Evolutionary conservation across 2,113 vertebrate species (phyloP), one percentile per base, ranked within the genome.

Genomic region (Coreoperca whiteheadi): DNA sequence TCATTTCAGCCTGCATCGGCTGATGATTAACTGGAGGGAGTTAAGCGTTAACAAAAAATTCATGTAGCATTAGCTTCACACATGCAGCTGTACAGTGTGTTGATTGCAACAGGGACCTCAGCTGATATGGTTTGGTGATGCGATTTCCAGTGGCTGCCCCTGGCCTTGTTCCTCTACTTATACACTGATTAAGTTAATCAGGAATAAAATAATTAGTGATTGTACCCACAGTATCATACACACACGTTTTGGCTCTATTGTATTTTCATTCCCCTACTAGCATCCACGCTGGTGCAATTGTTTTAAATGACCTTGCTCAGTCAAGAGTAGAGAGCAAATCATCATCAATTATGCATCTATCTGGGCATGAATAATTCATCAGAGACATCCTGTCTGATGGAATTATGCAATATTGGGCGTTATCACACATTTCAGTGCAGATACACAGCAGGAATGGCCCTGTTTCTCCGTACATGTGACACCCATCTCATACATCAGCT

Each of bases 301-400:
- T 81, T 81, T 83, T 67, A 72, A 86, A 75, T 60, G 46, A 83
- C 65, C 79, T 75, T 81, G 67, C 67, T 81, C 65, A 77, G 34
- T 78, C 37, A 68, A 75, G 70, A 84, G 81, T 48, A 34, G 20
- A 84, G 66, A 88, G 74, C 37, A 69, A 73, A 63, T 77, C 51
- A 59, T 63, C 77, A 81, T 85, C 70, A 83, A 84, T 83, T 84
- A 85, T 89, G 59, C 4, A 87, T 89, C 66, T 41, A 50, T 85
- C 54, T 79, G 63, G 23, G 6, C 18, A 72, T 71, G n/a, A 87
- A 86, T 88, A 51, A 84, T 82, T 84, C 65, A 83, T 63, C 23
- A 41, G 64, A 77, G n/a, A 75, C 60, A 23, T 85, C 77, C 46
- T 63, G 23, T 76, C 59, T 75, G 77, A 79, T 63, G 57, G 71